Evolutionary conservation across 2,888 invertebrate genomes (phyloP).

Genomic region (Caenorhabditis imperialis): DNA sequence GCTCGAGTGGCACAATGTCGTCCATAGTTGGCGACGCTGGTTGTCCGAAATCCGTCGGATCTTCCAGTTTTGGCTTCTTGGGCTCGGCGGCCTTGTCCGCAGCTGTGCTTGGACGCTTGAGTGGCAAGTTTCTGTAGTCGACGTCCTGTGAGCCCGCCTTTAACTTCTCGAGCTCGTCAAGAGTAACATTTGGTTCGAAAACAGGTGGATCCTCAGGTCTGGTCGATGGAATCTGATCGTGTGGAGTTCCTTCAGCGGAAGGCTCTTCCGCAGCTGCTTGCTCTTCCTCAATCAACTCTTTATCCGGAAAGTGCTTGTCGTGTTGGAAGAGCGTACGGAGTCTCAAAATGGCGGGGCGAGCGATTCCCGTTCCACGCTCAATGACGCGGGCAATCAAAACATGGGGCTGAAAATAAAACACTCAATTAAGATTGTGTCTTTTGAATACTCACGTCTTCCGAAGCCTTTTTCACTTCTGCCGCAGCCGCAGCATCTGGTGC

Average conservation of each 20-base stretch:
- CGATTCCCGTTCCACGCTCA: slow-evolving; percentile 4
- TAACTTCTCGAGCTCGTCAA: too few species aligned
- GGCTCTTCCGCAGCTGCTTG: not conserved
- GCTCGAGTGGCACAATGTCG: slow-evolving; percentile 14
- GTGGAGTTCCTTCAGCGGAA: not conserved
- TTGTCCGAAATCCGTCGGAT: not conserved
- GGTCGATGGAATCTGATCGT: too few species aligned
- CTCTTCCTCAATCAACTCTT: not conserved
- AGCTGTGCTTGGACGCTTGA: not conserved
- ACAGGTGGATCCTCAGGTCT: too few species aligned
- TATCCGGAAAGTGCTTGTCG: slow-evolving; percentile 18
- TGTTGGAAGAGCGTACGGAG: slow-evolving; percentile 9
- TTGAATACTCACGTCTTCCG: too few species aligned
- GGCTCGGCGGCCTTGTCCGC: not conserved
- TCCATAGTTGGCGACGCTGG: not conserved
- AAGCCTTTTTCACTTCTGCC: not conserved
- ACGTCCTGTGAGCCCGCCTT: too few species aligned
- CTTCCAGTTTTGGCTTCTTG: not conserved
- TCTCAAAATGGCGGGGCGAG: slow-evolving; percentile 16
- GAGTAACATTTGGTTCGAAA: too few species aligned
- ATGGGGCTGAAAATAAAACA: not conserved
- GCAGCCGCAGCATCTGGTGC: not conserved
- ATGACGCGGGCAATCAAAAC: slow-evolving; percentile 3
- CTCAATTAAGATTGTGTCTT: not conserved
- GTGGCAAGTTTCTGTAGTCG: slow-evolving; percentile 1